phyloP scores from a whole-genome alignment of 2,888 invertebrate genomes.

The Zaprionus obscuricornis region DNA sequence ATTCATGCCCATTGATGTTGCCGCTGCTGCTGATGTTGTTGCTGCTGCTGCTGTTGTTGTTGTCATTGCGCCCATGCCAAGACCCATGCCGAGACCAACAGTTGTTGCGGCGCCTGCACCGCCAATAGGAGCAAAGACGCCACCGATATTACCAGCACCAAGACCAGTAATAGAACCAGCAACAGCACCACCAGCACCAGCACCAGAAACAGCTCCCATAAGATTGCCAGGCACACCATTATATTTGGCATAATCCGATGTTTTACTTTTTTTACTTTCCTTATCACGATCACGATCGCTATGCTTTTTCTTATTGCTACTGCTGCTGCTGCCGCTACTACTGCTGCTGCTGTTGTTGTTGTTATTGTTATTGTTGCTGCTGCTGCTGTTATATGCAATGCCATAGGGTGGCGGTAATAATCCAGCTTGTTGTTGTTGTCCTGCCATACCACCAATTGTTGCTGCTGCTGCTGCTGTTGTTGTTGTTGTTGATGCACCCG shows the following conservation, averaged over 20 bases:
- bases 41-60: conserved; percentile 8
- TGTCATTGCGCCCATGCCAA: conserved; percentile 2
- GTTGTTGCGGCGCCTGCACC: conserved; percentile 68
- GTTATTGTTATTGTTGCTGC: conserved; percentile 16
- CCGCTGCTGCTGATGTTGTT: conserved; percentile 28
- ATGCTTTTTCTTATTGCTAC: conserved; percentile 79
- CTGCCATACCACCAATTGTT: too few relatives aligned
- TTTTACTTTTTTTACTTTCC: conserved; percentile 80
- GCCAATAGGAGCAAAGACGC: conserved; percentile 55
- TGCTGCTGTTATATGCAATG: too few relatives aligned
- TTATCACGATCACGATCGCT: conserved; percentile 82
- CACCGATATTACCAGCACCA: neutral
- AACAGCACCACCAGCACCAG: conserved; percentile 2
- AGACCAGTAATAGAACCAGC: conserved; percentile 22
- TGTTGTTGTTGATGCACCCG: conserved; percentile 2
- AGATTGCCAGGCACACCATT: conserved; percentile 62
- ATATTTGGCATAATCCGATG: conserved; percentile 77
- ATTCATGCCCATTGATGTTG: conserved; percentile 30
- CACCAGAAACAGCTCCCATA: conserved; percentile 8
- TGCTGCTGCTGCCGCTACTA: conserved; percentile 24
- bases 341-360: conserved; percentile 30
- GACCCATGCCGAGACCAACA: conserved; percentile 30
- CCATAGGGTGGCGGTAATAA: conserved; percentile 9
- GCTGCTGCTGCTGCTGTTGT: conserved; percentile 1
- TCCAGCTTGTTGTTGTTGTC: too few relatives aligned